A percentile compares a stretch with the other conserved stretches of the same genome.
These are phyloP conservation scores for Diorhabda sublineata DNA, from an alignment of 1,140 invertebrate species.

Conservation along the genomic window DNA sequence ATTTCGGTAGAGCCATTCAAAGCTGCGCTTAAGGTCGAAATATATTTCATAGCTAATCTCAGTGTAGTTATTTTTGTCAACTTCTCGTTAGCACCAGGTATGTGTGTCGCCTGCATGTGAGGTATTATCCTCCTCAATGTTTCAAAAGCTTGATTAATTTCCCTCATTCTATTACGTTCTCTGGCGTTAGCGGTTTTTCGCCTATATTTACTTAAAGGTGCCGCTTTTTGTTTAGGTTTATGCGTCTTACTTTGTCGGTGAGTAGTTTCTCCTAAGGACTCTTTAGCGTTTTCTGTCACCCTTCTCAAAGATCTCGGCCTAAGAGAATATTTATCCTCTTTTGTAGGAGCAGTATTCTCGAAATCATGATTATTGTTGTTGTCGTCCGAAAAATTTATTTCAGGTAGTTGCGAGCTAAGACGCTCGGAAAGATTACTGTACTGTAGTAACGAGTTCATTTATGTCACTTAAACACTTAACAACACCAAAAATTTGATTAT, in stretches of 20 bases:
- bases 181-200: constrained; percentile 85
- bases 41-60: constrained; percentile 81
- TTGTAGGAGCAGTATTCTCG: constrained; percentile 23
- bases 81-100: constrained; percentile 59
- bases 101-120: constrained; percentile 46
- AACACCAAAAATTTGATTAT: too few relatives aligned
- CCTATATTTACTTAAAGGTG: constrained; percentile 84
- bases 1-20: constrained; percentile 34
- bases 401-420: neutral
- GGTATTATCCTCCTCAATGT: constrained; percentile 72
- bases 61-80: constrained; percentile 85
- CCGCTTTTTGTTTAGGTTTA: constrained; percentile 62
- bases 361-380: constrained; percentile 39
- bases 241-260: constrained; percentile 24
- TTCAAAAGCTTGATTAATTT: constrained; percentile 86
- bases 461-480: neutral
- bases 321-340: constrained; percentile 44
- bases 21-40: constrained; percentile 58
- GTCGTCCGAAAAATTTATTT: neutral
- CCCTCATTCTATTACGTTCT: constrained; percentile 79
- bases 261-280: constrained; percentile 10
- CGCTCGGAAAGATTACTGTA: neutral
- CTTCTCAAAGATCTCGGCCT: constrained; percentile 40
- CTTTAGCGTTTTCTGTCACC: constrained; percentile 30
- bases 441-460: neutral